Evolutionary conservation across 2,113 vertebrate genomes (phyloP).

Genomic region (Rhinolophus ferrumequinum): DNA sequence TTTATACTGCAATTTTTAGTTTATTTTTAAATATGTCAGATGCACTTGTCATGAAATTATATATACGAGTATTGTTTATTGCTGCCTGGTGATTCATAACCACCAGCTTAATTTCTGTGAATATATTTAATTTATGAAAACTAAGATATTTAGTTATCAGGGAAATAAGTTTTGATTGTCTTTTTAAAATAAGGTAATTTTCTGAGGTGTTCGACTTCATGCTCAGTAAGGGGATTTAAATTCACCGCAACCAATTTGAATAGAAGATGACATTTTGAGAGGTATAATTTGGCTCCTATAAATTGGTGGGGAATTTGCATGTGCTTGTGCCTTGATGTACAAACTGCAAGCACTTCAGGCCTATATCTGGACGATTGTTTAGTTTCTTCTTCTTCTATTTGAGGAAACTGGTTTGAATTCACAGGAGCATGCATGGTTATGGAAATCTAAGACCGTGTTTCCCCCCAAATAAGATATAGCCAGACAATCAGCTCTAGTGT

Average conservation of each 20-base stretch:
- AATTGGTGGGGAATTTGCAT: neutral
- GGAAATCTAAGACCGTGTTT: neutral
- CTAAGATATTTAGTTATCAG: constrained; percentile 75
- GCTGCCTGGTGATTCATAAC: constrained; percentile 68
- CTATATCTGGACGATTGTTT: neutral
- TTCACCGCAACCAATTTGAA: neutral
- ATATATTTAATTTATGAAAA: constrained; percentile 83
- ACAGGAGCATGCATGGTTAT: neutral
- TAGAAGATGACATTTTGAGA: neutral
- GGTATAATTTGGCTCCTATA: neutral
- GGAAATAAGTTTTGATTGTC: constrained; percentile 62
- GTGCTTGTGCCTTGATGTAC: neutral
- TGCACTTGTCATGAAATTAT: constrained; percentile 49
- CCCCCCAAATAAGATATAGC: no score
- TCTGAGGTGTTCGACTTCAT: constrained; percentile 11
- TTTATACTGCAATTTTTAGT: constrained; percentile 82
- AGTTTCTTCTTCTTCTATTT: neutral
- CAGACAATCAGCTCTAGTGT: no score
- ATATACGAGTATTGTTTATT: constrained; percentile 55
- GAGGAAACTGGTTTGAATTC: neutral
- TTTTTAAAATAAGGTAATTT: constrained; percentile 69
- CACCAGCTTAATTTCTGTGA: constrained; percentile 81
- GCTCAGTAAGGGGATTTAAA: neutral
- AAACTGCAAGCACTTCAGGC: neutral
- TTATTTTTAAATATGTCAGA: constrained; percentile 83